A percentile compares a stretch with the other conserved stretches of the same genome.
Conservation (phyloP, 2,888 invertebrate genomes). For the Erebia aethiops region DNA sequence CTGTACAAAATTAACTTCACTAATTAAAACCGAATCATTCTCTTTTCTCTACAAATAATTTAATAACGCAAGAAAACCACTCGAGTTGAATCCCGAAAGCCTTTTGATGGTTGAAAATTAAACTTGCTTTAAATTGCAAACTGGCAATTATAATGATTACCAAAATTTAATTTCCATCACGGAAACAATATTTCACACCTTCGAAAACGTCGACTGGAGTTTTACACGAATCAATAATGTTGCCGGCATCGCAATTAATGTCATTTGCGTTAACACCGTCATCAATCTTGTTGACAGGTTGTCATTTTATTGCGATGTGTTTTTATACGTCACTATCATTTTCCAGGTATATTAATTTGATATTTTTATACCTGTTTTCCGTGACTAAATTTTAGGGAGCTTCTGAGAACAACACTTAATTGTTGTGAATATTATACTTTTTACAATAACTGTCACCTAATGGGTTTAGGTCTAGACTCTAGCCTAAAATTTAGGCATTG, state of each 20-base stretch:
- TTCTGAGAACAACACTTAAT: no score
- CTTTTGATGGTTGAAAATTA: not conserved
- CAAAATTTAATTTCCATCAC: constrained; percentile 23
- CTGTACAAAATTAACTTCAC: no score
- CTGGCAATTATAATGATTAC: not conserved
- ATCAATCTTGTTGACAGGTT: constrained; percentile 43
- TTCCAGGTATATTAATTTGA: not conserved
- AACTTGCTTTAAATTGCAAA: not conserved
- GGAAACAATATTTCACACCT: constrained; percentile 32
- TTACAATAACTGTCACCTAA: no score
- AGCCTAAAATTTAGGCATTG: no score
- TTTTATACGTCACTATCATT: constrained; percentile 2
- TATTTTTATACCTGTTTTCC: not conserved
- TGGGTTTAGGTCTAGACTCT: no score
- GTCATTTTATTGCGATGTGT: constrained; percentile 30
- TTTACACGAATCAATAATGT: constrained; percentile 40
- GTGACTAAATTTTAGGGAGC: no score
- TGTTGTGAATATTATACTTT: no score
- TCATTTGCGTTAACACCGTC: constrained; percentile 36
- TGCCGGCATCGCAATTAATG: constrained; percentile 37
- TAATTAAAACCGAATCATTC: not conserved
- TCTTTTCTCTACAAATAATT: not conserved
- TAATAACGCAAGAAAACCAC: not conserved
- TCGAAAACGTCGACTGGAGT: constrained; percentile 29
- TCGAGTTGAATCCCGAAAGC: not conserved